Conservation (phyloP, 1,140 invertebrate species). For the Calosoma granatense region DNA sequence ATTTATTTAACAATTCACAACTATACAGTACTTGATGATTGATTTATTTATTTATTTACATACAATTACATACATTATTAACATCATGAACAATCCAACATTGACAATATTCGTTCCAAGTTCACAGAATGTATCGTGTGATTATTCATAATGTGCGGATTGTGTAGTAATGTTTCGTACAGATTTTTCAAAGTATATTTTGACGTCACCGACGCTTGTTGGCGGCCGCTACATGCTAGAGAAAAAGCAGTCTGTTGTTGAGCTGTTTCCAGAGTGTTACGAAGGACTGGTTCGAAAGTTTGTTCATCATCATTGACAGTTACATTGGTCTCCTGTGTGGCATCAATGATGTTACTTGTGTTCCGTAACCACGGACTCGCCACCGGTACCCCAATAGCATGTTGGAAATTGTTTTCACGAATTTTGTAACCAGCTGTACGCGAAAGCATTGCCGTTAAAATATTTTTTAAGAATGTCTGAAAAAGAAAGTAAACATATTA, state of each 20-base stretch:
- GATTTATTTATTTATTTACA: too few relatives aligned
- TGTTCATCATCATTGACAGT: conserved; percentile 24
- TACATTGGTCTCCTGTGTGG: conserved; percentile 23
- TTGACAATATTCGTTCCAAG: neutral
- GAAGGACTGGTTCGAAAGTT: conserved; percentile 23
- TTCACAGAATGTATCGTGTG: neutral
- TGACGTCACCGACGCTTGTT: neutral
- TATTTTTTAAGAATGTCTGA: conserved; percentile 40
- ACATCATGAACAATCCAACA: neutral
- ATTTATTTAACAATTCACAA: too few relatives aligned
- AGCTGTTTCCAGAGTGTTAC: conserved; percentile 24
- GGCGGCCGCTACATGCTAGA: conserved; percentile 26
- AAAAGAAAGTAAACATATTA: conserved; percentile 11
- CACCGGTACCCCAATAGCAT: conserved; percentile 40
- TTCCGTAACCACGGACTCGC: conserved; percentile 45
- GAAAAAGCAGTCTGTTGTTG: conserved; percentile 29
- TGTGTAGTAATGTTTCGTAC: neutral
- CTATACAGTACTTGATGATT: too few relatives aligned
- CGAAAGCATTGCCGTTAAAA: conserved; percentile 41
- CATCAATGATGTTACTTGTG: conserved; percentile 30
- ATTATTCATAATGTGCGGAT: neutral
- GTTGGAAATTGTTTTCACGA: conserved; percentile 39
- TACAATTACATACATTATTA: too few relatives aligned
- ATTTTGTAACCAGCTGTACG: conserved; percentile 42
- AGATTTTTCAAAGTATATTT: neutral